phyloP scores from a whole-genome alignment of 2,888 invertebrate species.

The Synergus umbraculus region DNA sequence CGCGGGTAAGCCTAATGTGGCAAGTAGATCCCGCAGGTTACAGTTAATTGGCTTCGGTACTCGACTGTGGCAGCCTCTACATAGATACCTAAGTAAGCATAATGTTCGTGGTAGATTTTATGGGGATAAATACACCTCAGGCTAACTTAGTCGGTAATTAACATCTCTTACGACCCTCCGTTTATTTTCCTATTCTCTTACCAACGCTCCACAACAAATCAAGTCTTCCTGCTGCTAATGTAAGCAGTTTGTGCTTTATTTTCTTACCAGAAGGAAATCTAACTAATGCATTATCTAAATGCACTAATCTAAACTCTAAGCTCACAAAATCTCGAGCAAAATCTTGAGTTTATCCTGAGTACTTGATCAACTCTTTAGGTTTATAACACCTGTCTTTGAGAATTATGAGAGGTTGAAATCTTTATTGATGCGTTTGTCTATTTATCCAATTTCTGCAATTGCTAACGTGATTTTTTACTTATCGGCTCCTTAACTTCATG shows the following conservation, averaged over 20 bases:
- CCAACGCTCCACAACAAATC: conserved; percentile 14
- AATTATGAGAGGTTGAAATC: conserved; percentile 9
- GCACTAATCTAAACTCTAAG: background rate
- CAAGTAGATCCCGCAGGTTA: conserved; percentile 69
- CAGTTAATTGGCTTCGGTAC: conserved; percentile 70
- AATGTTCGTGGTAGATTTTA: conserved; percentile 36
- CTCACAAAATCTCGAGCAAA: background rate
- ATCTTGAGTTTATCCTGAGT: background rate
- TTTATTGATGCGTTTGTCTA: background rate
- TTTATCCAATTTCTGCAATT: background rate
- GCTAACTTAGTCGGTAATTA: conserved; percentile 38
- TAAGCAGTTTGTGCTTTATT: background rate
- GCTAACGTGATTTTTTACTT: background rate
- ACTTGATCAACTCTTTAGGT: conserved; percentile 12
- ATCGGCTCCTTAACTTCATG: background rate
- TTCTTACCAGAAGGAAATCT: background rate
- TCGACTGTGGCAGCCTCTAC: conserved; percentile 53
- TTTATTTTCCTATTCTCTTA: conserved; percentile 38
- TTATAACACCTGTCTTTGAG: background rate
- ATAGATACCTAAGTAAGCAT: conserved; percentile 44
- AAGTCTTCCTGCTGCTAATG: background rate
- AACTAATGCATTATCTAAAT: background rate
- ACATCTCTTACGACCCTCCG: conserved; percentile 39
- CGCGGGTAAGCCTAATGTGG: conserved; percentile 66
- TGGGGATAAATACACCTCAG: conserved; percentile 39